Evolutionary conservation across 2,113 vertebrate species (phyloP), one percentile per base, ranked within the genome.

Genomic region (Leptosomus discolor): DNA sequence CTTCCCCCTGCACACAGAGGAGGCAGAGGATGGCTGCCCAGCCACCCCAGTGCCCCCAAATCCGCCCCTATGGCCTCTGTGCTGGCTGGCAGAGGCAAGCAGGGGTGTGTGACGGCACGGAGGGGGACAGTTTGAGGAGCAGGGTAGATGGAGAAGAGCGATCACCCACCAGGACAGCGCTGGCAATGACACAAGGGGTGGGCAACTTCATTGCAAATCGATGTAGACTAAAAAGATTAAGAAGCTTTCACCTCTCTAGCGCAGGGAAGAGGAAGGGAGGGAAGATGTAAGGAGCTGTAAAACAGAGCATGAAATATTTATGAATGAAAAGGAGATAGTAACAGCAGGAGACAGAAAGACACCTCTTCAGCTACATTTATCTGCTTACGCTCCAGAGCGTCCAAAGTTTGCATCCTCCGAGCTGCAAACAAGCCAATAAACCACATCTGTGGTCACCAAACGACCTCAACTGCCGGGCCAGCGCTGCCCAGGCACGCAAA

Each of bases 401-500:
- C 69, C 56, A 29, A 1, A 2, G 16, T 39, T 27, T 57, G 77
- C 10, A 1, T 15, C n/a, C 85, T 50, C 30, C 6, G 1, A 60
- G 80, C 15, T 9, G 18, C 3, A 3, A 65, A 32, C 22, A 14
- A 67, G 89, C 45, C 90, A 41, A 23, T 4, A 56, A 86, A n/a
- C 2, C 80, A 32, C 15, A 5, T 32, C 1, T 7, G 57, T 11
- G 75, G 29, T 57, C 87, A 83, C 30, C 2, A 3, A 70, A 58
- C 5, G 53, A 39, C 73, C 81, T 3, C 26, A 68, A 30, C 19
- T 9, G 34, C 41, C 7, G 8, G 24, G 30, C 26, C 51, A 73
- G 67, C 0, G 5, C 51, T 26, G 26, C 27, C 58, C 0, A 0
- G n/a, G 7, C 48, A 45, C 5, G 34, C 4, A 3, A 1, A 37